Evolutionary conservation across 2,888 invertebrate genomes (phyloP), one percentile per base, ranked within the genome.

Genomic region (Caenorhabditis sp.): DNA sequence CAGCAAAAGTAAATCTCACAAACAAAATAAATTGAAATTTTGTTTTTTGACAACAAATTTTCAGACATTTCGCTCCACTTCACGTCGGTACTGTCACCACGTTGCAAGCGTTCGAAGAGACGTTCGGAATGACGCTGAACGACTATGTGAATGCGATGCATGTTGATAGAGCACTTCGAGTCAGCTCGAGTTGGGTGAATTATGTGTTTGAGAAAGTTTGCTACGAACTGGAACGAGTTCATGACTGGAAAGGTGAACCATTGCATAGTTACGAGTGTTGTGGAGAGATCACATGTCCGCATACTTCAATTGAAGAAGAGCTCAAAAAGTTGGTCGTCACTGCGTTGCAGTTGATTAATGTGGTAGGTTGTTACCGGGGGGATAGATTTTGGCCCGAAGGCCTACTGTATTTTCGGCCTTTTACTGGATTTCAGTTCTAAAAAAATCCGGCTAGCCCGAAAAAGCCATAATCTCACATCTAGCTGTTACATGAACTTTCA

Each of bases 61-160:
- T 36, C 43, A 81, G 81, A 31, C 62, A 95, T 90, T 91, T 96
- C 80, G 94, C 95, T 83, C 94, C 96, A 23, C 91, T 97, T 61
- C 94, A 94, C 88, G 94, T 94, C 27, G 93, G 95, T 92, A 96
- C 96, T 14, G 95, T 95, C 89, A 94, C 94, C 88, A 94, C 94
- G 77, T 91, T 97, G 75, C 92, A 95, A 88, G 94, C 95, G 83
- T 97, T 97, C 89, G 94, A 95, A 1, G 97, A 97, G 89, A 91
- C 97, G 37, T 90, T 90, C 81, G 87, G 88, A 31, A 95, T 95
- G 89, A 95, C 97, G 94, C 92, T 95, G 88, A 93, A 93, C 31
- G 95, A 79, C n/a, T 74, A 63, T 49, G 62, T 69, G 12, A 76
- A 65, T 58, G 43, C 69, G 23, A 66, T 60, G 10, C 67, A 75